Percentiles rank a stretch among this genome's conserved stretches.
These are phyloP conservation scores for Meandrina meandrites DNA, from an alignment of 92 coral and sea anemone species.

Conservation along the genomic window DNA sequence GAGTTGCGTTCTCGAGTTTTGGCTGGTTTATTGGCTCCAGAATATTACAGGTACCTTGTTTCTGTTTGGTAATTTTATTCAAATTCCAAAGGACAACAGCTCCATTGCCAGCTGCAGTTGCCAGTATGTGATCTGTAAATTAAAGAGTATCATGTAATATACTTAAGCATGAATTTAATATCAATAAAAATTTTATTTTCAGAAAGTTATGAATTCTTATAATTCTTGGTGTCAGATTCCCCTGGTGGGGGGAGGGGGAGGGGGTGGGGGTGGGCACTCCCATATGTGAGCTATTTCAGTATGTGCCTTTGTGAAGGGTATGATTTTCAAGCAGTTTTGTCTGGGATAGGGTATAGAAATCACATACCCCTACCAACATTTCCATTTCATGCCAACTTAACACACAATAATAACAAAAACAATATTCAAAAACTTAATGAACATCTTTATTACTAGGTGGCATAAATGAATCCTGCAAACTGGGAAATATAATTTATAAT, in stretches of 20 bases:
- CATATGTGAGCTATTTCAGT: too few relatives aligned
- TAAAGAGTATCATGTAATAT: not conserved
- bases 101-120: slow-evolving; percentile 99
- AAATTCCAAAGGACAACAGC: slow-evolving; percentile 93
- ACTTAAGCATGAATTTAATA: not conserved
- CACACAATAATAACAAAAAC: not conserved
- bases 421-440: too few relatives aligned
- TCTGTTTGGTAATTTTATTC: slow-evolving; percentile 87
- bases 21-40: not conserved
- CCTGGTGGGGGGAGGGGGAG: too few relatives aligned
- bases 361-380: not conserved
- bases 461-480: too few relatives aligned
- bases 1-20: not conserved
- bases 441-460: too few relatives aligned
- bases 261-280: too few relatives aligned
- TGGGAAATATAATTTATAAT: not conserved
- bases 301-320: too few relatives aligned
- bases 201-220: not conserved
- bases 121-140: slow-evolving; percentile 86
- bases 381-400: not conserved
- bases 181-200: not conserved
- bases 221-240: not conserved
- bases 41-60: slow-evolving; percentile 70
- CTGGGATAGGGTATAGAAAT: too few relatives aligned
- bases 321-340: too few relatives aligned